Evolutionary conservation across 2,888 invertebrate genomes (phyloP), one percentile per base, ranked within the genome.

Genomic region (Hypselothyrea guttata): DNA sequence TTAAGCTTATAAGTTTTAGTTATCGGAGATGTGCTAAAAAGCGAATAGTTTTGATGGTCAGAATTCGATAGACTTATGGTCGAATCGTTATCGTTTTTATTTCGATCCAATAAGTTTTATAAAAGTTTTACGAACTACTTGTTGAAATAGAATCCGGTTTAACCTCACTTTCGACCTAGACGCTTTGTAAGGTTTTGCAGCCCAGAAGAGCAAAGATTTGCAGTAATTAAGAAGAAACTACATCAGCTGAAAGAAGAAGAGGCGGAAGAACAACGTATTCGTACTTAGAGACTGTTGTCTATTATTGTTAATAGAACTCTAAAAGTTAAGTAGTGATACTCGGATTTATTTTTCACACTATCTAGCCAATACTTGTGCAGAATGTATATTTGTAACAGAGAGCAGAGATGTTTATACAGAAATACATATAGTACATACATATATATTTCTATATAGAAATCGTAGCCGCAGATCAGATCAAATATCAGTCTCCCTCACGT

Each of bases 231-330:
- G 42, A 22, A 13, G 22, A 13, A 8, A 9, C 18, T 12, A 30
- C 11, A 48, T 7, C 11, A 7, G 30, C 8, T 18, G 35, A 1
- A 53, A 55, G 13, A 37, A 31, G 27, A 34, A 60, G 37, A 40
- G 66, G 35, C 65, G 71, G 34, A 77, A 68, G 66, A 84, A 85
- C 82, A 84, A 86, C 78, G 83, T 84, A 85, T 84, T 83, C 84
- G 83, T 83, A 83, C 73, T 83, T 86, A 84, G 83, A 86, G 83
- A 84, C 83, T 84, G 83, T 84, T 84, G 82, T 86, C 84, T 81
- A 81, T 84, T 81, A 71, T 62, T 83, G 84, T 81, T 81, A 84
- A 81, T 81, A 81, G 83, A 72, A 82, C 71, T 78, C 65, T 82
- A 78, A 75, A 77, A 52, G 71, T 82, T 84, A 81, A 81, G 84